phyloP scores from a whole-genome alignment of 2,113 vertebrate species.

The Tetrao urogallus region DNA sequence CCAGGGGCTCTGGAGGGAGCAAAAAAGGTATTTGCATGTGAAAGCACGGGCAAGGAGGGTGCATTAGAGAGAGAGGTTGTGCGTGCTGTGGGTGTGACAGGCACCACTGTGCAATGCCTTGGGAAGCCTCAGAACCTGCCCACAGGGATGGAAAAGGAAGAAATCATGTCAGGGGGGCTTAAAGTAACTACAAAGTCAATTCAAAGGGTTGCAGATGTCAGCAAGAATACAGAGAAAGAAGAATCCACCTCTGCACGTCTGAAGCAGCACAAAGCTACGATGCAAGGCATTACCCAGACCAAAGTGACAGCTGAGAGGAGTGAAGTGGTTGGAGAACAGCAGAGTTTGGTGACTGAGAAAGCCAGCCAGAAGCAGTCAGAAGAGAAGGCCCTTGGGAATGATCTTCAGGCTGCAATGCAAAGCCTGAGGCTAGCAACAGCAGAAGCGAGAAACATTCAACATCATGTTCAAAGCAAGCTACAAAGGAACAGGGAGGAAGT shows the following conservation, averaged over 20 bases:
- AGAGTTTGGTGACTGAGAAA: not conserved
- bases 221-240: constrained; percentile 76
- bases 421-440: constrained; percentile 80
- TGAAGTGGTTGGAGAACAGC: not conserved
- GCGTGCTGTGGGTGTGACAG: constrained; percentile 64
- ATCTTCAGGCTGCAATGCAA: constrained; percentile 82
- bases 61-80: constrained; percentile 63
- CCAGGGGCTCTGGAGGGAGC: constrained; percentile 62
- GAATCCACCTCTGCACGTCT: constrained; percentile 59
- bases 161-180: constrained; percentile 77
- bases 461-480: constrained; percentile 78
- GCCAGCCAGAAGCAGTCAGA: not conserved
- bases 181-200: constrained; percentile 80
- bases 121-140: constrained; percentile 56
- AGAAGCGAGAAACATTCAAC: constrained; percentile 82
- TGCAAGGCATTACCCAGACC: not conserved
- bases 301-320: not conserved
- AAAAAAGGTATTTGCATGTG: constrained; percentile 77
- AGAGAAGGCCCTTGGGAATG: constrained; percentile 31
- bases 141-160: constrained; percentile 75
- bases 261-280: constrained; percentile 60
- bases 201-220: constrained; percentile 80
- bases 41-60: constrained; percentile 42
- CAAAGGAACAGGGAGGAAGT: constrained; percentile 51
- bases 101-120: constrained; percentile 73